These are phyloP conservation scores for Varanus salvator DNA, from an alignment of 2,113 vertebrate species.

Conservation along the genomic window DNA sequence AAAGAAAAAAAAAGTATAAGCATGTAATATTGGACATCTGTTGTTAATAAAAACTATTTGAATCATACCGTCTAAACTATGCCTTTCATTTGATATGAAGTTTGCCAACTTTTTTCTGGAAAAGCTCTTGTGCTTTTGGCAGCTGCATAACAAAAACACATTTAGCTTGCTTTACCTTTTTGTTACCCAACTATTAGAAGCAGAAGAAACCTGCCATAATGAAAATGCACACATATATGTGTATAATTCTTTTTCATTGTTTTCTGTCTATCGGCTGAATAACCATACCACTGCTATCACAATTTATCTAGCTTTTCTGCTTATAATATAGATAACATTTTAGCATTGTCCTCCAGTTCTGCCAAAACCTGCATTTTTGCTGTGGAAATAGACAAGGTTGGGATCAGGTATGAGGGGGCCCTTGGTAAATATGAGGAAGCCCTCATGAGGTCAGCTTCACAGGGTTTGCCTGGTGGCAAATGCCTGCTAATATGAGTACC, in stretches of 20 bases:
- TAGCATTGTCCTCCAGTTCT: too few relatives aligned
- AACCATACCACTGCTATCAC: neutral
- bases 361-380: neutral
- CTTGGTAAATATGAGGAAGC: neutral
- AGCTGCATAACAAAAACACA: neutral
- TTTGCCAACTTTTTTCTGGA: neutral
- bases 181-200: neutral
- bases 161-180: neutral
- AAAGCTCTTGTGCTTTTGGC: neutral
- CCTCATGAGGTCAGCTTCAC: neutral
- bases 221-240: neutral
- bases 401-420: neutral
- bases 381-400: neutral
- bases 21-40: constrained; percentile 36
- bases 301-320: neutral
- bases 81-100: constrained; percentile 19
- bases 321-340: neutral
- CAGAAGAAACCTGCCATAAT: neutral
- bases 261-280: neutral
- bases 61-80: constrained; percentile 7
- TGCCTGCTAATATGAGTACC: neutral
- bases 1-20: neutral
- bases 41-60: constrained; percentile 46
- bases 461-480: neutral
- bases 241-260: neutral